Evolutionary conservation across 2,888 invertebrate species (phyloP).

Genomic region (Perdita meconis): DNA sequence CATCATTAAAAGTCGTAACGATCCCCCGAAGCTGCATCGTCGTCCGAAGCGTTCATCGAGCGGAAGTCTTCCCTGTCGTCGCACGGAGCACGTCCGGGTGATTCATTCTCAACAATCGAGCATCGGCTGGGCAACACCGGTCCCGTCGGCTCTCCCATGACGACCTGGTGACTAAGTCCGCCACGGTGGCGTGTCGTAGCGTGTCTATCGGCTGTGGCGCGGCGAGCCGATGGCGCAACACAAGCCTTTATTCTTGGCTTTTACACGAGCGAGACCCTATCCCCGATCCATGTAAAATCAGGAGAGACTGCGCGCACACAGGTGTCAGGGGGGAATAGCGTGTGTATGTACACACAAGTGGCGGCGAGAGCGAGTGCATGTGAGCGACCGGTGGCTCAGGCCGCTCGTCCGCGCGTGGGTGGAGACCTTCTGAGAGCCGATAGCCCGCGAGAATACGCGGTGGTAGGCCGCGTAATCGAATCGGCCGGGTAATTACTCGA

Average conservation of each 20-base stretch:
- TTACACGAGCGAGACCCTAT: conserved; percentile 46
- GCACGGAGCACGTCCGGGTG: conserved; percentile 55
- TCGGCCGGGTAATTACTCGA: conserved; percentile 65
- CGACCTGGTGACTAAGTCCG: conserved; percentile 64
- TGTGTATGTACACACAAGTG: conserved; percentile 8
- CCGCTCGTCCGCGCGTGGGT: conserved; percentile 46
- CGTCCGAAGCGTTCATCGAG: conserved; percentile 31
- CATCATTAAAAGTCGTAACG: conserved; percentile 45
- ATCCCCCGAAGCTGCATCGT: background rate
- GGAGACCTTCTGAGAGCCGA: conserved; percentile 51
- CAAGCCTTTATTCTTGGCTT: conserved; percentile 55
- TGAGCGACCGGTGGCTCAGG: conserved; percentile 39
- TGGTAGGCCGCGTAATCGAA: conserved; percentile 58
- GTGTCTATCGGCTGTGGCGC: conserved; percentile 29
- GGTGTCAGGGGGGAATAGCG: conserved; percentile 15
- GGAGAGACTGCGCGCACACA: conserved; percentile 20
- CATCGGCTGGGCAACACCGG: conserved; percentile 38
- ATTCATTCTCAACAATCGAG: conserved; percentile 57
- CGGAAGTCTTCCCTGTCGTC: conserved; percentile 61
- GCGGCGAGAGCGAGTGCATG: conserved; percentile 9
- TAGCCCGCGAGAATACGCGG: conserved; percentile 16
- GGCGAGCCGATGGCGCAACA: conserved; percentile 62
- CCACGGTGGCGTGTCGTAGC: conserved; percentile 51
- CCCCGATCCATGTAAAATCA: conserved; percentile 40
- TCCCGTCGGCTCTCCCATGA: conserved; percentile 53